Conservation (phyloP, 2,888 invertebrate genomes). For the Pristionchus arcanus region DNA sequence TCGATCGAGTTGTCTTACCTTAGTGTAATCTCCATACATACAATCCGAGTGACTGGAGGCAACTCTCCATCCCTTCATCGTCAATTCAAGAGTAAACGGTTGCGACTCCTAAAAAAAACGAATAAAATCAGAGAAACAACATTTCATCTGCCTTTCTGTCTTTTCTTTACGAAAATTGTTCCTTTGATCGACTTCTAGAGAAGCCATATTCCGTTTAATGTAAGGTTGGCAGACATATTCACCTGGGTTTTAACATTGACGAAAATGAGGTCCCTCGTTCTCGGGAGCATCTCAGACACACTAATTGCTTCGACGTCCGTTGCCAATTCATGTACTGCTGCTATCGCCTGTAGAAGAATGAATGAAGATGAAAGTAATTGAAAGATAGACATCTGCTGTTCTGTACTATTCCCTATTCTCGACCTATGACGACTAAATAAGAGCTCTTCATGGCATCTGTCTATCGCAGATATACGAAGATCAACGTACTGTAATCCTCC, state of each 20-base stretch:
- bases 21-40: constrained; percentile 78
- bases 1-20: constrained; percentile 57
- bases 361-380: not conserved
- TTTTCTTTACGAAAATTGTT: no score
- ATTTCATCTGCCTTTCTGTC: not conserved
- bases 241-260: constrained; percentile 87
- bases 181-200: constrained; percentile 57
- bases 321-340: constrained; percentile 87
- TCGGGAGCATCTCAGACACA: constrained; percentile 84
- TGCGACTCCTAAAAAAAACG: constrained; percentile 72
- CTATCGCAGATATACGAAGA: not conserved
- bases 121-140: not conserved
- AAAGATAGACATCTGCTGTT: not conserved
- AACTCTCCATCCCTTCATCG: constrained; percentile 81
- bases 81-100: constrained; percentile 87
- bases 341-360: constrained; percentile 83
- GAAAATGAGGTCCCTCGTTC: constrained; percentile 84
- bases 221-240: constrained; percentile 81
- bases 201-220: not conserved
- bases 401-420: not conserved
- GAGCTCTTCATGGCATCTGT: not conserved
- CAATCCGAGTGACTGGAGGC: constrained; percentile 75
- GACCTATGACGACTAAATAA: not conserved
- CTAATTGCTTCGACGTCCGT: constrained; percentile 83
- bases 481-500: not conserved